A percentile compares a stretch with the other conserved stretches of the same genome.
Conservation (phyloP, 2,888 invertebrate species). For the Acronicta psi region DNA sequence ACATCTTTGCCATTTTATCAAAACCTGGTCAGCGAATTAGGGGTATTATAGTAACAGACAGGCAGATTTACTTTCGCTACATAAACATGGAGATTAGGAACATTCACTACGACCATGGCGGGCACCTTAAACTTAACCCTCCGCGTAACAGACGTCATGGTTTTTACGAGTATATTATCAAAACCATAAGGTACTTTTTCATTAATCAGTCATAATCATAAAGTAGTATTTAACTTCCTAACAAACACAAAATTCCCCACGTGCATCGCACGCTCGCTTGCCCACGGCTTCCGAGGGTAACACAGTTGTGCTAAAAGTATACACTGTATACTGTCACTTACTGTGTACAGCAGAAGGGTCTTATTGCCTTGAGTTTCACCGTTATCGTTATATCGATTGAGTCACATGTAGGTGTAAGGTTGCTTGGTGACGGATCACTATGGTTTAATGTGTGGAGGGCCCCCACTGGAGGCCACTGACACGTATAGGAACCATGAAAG, state of each 20-base stretch:
- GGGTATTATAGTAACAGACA: no score
- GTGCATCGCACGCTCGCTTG: slow-evolving; percentile 56
- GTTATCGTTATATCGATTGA: slow-evolving; percentile 66
- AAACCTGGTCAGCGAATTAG: no score
- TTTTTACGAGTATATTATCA: no score
- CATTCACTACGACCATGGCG: no score
- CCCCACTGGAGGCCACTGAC: slow-evolving; percentile 57
- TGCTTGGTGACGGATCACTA: slow-evolving; percentile 59
- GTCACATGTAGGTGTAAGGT: slow-evolving; percentile 56
- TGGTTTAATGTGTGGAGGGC: slow-evolving; percentile 20
- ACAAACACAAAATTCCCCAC: slow-evolving; percentile 12
- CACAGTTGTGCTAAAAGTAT: slow-evolving; percentile 29
- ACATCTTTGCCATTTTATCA: no score
- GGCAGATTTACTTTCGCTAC: no score
- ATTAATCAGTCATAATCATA: no score
- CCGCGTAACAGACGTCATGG: no score
- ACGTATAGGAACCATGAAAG: neutral
- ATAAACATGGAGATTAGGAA: no score
- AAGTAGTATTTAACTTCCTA: no score
- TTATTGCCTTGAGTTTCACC: slow-evolving; percentile 31
- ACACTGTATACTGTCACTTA: slow-evolving; percentile 26
- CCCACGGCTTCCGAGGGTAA: slow-evolving; percentile 58
- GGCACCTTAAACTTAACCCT: no score
- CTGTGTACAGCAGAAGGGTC: neutral
- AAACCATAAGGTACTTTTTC: no score